phyloP scores from a whole-genome alignment of 2,113 vertebrate species.

The Sarotherodon lohbergeri region DNA sequence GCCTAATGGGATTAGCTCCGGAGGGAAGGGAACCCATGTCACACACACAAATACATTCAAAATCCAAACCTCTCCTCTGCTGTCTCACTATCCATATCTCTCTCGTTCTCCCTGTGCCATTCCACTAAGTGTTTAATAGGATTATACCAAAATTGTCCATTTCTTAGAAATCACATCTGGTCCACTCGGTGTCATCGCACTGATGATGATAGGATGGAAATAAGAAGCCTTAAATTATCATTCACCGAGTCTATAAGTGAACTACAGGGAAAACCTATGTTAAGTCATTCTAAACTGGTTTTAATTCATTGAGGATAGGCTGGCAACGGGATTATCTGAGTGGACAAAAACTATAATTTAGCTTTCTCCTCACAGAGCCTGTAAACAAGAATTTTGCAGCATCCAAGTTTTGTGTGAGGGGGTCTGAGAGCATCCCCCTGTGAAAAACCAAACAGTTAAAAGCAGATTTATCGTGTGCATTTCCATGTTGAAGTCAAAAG shows the following conservation, averaged over 20 bases:
- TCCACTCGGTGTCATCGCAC: neutral
- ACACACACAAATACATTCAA: conserved; percentile 35
- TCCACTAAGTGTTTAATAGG: conserved; percentile 37
- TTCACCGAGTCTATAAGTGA: neutral
- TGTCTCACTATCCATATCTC: neutral
- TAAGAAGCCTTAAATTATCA: conserved; percentile 14
- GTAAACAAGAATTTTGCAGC: neutral
- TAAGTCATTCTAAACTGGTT: neutral
- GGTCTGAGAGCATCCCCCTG: neutral
- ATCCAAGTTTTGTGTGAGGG: neutral
- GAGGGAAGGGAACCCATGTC: conserved; percentile 61
- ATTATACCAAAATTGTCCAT: conserved; percentile 42
- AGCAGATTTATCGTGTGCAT: neutral
- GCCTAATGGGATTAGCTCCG: conserved; percentile 72
- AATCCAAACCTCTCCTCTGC: conserved; percentile 21
- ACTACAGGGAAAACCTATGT: neutral
- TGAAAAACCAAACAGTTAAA: neutral
- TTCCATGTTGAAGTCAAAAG: neutral
- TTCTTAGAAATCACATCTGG: conserved; percentile 30
- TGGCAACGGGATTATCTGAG: neutral
- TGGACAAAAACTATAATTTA: fast-evolving
- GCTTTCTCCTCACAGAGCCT: neutral
- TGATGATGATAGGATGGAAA: conserved; percentile 9
- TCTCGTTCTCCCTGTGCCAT: neutral
- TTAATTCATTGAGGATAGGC: neutral